These are phyloP conservation scores for Choloepus didactylus DNA, from an alignment of 2,797 vertebrate genomes.

Conservation along the genomic window DNA sequence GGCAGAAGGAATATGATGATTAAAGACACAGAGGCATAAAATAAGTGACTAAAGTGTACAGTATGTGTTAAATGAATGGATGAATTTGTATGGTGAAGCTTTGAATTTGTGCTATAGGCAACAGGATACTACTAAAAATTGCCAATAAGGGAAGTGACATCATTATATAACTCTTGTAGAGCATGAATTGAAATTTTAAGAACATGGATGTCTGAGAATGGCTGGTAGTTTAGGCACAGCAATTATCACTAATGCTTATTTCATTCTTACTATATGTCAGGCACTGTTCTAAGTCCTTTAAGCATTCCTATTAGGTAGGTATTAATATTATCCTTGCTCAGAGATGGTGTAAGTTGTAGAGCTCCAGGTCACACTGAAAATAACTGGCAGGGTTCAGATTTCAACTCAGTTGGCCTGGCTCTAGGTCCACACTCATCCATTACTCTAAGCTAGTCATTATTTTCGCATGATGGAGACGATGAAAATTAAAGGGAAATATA, in stretches of 20 bases:
- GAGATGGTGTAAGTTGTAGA: background rate
- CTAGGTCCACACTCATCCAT: background rate
- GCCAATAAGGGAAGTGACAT: background rate
- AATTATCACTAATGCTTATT: background rate
- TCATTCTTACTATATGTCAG: background rate
- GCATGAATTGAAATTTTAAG: background rate
- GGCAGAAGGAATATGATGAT: background rate
- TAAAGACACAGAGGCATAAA: background rate
- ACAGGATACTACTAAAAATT: background rate
- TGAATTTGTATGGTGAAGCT: constrained; percentile 12
- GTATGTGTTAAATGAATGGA: background rate
- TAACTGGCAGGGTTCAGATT: background rate
- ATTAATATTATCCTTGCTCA: background rate
- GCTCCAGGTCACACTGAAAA: background rate
- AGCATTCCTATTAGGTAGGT: rapidly evolving
- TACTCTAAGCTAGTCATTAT: background rate
- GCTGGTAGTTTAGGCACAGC: background rate
- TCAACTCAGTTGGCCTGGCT: background rate
- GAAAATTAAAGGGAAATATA: background rate
- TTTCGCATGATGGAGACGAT: background rate
- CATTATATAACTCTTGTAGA: background rate
- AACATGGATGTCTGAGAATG: background rate
- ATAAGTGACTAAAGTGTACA: background rate
- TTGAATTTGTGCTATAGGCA: background rate
- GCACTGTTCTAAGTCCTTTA: background rate